These are phyloP conservation scores for Tetrax tetrax DNA, from an alignment of 2,113 vertebrate species.

Conservation along the genomic window DNA sequence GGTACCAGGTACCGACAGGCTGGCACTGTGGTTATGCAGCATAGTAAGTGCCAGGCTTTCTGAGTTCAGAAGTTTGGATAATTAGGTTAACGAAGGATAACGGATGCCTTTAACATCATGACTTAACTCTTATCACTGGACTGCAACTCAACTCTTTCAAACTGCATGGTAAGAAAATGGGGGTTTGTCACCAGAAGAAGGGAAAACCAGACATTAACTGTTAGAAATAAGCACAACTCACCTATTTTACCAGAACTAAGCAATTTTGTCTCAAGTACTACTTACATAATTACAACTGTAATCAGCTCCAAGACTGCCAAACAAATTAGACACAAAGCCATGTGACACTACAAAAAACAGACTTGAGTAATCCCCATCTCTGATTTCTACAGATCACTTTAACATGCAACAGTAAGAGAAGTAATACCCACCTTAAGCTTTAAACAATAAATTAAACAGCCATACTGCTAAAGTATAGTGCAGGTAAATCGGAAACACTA, in stretches of 20 bases:
- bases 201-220: neutral
- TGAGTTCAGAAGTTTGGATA: neutral
- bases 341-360: neutral
- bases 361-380: neutral
- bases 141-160: neutral
- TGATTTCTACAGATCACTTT: neutral
- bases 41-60: neutral
- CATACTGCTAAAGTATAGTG: rapidly evolving
- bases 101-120: neutral
- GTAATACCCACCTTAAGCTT: neutral
- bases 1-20: rapidly evolving
- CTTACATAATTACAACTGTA: neutral
- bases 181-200: neutral
- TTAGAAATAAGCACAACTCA: neutral
- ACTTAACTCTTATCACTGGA: neutral
- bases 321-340: neutral
- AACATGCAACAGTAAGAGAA: neutral
- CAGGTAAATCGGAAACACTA: neutral
- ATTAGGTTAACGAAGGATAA: neutral
- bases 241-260: neutral
- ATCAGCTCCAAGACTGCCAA: neutral
- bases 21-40: rapidly evolving
- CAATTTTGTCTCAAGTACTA: neutral
- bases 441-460: neutral
- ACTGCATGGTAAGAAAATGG: neutral